A percentile compares a stretch with the other conserved stretches of the same genome.
phyloP scores from a whole-genome alignment of 1,140 invertebrate genomes.

The Philopotamus ludificatus region DNA sequence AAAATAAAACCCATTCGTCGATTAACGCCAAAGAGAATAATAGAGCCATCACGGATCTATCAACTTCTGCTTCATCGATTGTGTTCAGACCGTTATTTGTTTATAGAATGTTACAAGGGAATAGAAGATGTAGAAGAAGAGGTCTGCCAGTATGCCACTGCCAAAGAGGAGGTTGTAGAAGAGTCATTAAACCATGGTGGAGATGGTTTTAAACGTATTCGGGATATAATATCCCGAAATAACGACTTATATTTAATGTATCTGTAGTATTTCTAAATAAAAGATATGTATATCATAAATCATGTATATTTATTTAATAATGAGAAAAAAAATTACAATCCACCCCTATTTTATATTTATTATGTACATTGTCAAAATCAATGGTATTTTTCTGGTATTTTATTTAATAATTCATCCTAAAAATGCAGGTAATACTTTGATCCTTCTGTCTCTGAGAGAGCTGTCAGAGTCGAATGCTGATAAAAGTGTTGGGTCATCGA shows the following conservation, averaged over 20 bases:
- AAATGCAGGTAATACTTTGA: slow-evolving; percentile 34
- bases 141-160: neutral
- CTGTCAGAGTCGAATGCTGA: neutral
- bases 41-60: neutral
- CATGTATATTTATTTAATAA: too few species aligned
- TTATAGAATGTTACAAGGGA: neutral
- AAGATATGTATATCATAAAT: too few species aligned
- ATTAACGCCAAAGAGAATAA: too few species aligned
- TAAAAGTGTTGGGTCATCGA: neutral
- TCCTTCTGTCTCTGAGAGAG: slow-evolving; percentile 6
- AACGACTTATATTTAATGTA: too few species aligned
- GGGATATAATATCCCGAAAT: too few species aligned
- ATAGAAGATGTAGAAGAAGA: neutral
- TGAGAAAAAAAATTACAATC: too few species aligned
- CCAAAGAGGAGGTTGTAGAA: neutral
- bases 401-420: slow-evolving; percentile 27
- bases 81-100: neutral
- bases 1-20: too few species aligned
- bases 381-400: neutral
- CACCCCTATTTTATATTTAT: too few species aligned
- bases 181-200: too few species aligned
- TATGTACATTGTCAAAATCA: too few species aligned
- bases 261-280: too few species aligned
- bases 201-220: neutral
- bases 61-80: neutral